Evolutionary conservation across 2,113 vertebrate genomes (phyloP).

Genomic region (Lagenorhynchus albirostris): DNA sequence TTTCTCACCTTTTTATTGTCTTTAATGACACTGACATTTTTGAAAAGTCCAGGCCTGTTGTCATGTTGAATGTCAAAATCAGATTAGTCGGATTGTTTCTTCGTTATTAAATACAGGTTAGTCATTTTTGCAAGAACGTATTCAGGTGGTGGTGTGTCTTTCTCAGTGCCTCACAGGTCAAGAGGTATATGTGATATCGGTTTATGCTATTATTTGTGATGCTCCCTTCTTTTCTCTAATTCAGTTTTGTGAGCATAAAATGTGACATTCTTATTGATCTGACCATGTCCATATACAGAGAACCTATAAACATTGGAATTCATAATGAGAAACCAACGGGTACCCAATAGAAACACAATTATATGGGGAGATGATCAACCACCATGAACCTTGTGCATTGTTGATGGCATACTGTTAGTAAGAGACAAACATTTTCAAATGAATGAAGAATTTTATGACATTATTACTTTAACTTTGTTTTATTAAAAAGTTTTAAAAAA

Average conservation of each 20-base stretch:
- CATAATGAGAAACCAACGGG: not conserved
- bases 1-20: not conserved
- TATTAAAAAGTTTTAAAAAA: not conserved
- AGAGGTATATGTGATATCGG: not conserved
- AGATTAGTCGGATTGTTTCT: not conserved
- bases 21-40: conserved; percentile 1
- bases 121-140: not conserved
- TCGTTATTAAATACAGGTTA: not conserved
- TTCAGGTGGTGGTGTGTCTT: not conserved
- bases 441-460: not conserved
- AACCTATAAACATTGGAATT: not conserved
- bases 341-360: not conserved
- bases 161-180: not conserved
- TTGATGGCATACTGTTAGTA: not conserved
- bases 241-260: not conserved
- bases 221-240: not conserved
- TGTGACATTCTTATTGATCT: not conserved
- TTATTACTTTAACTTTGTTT: not conserved
- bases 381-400: not conserved
- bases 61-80: not conserved
- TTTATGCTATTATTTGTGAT: not conserved
- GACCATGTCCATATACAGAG: not conserved
- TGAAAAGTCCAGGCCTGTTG: not conserved
- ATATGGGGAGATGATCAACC: not conserved
- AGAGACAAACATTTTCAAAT: not conserved